A percentile compares a stretch with the other conserved stretches of the same genome.
These are phyloP conservation scores for Pollenia griseotomentosa DNA, from an alignment of 2,888 invertebrate genomes.

Conservation along the genomic window DNA sequence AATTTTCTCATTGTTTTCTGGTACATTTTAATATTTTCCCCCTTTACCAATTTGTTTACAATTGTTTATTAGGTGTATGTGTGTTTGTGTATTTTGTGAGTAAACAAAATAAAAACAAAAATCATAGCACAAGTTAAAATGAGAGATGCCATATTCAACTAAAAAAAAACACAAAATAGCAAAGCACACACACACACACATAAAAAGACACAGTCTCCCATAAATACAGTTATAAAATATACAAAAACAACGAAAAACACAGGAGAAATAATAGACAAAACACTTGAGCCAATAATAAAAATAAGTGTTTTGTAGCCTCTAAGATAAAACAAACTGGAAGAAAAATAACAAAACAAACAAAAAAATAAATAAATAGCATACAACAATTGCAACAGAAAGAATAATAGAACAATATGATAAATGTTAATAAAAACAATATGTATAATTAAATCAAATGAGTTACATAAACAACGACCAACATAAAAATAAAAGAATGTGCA, in stretches of 20 bases:
- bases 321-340: slow-evolving; percentile 41
- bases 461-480: neutral
- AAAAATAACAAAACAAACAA: neutral
- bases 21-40: neutral
- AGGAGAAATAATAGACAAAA: slow-evolving; percentile 49
- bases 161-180: slow-evolving; percentile 19
- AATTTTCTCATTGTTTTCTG: slow-evolving; percentile 2
- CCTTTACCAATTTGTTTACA: slow-evolving; percentile 5
- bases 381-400: slow-evolving; percentile 13
- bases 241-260: slow-evolving; percentile 20
- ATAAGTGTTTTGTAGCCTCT: slow-evolving; percentile 63
- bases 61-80: slow-evolving; percentile 20
- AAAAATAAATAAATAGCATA: slow-evolving; percentile 5
- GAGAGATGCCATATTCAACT: slow-evolving; percentile 24
- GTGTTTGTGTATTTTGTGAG: neutral
- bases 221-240: neutral
- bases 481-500: neutral
- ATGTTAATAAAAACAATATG: slow-evolving; percentile 40
- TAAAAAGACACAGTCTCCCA: neutral
- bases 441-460: slow-evolving; percentile 57
- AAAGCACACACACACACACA: neutral
- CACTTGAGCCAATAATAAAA: slow-evolving; percentile 69
- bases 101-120: slow-evolving; percentile 15
- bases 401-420: slow-evolving; percentile 49
- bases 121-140: slow-evolving; percentile 22